These are phyloP conservation scores for Argyresthia albistria DNA, from an alignment of 2,888 invertebrate genomes.

Conservation along the genomic window DNA sequence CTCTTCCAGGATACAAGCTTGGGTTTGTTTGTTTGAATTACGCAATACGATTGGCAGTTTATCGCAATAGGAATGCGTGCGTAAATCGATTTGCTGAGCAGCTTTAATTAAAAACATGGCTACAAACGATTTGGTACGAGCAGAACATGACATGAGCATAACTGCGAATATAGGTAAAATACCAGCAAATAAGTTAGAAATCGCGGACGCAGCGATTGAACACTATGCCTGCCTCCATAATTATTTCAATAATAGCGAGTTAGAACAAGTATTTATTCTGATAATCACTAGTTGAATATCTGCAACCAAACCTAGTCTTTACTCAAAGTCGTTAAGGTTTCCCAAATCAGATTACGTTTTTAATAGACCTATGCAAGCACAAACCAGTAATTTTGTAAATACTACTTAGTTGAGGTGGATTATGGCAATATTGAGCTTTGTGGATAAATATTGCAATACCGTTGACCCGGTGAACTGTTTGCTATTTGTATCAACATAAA, in stretches of 20 bases:
- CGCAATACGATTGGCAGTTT: slow-evolving; percentile 7
- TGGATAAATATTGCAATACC: slow-evolving; percentile 41
- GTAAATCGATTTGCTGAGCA: slow-evolving; percentile 15
- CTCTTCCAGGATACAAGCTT: background rate
- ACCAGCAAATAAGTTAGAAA: too few species aligned
- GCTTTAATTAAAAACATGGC: background rate
- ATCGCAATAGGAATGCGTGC: slow-evolving; percentile 24
- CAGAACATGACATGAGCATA: too few species aligned
- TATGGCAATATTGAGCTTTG: slow-evolving; percentile 28
- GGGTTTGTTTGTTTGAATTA: background rate
- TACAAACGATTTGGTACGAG: too few species aligned
- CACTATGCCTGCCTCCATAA: background rate
- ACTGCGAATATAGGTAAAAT: too few species aligned
- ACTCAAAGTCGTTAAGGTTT: background rate
- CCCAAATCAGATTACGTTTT: background rate
- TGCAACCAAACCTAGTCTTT: background rate
- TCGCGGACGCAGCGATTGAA: too few species aligned
- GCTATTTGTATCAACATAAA: slow-evolving; percentile 25
- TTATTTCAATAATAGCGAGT: background rate
- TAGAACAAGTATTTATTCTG: background rate
- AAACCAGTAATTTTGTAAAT: slow-evolving; percentile 27
- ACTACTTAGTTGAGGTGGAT: slow-evolving; percentile 39
- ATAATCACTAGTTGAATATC: background rate
- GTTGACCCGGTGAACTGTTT: slow-evolving; percentile 22
- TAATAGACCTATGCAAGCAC: too few species aligned